Evolutionary conservation across 2,113 vertebrate species (phyloP).

Genomic region (Mesocricetus auratus): DNA sequence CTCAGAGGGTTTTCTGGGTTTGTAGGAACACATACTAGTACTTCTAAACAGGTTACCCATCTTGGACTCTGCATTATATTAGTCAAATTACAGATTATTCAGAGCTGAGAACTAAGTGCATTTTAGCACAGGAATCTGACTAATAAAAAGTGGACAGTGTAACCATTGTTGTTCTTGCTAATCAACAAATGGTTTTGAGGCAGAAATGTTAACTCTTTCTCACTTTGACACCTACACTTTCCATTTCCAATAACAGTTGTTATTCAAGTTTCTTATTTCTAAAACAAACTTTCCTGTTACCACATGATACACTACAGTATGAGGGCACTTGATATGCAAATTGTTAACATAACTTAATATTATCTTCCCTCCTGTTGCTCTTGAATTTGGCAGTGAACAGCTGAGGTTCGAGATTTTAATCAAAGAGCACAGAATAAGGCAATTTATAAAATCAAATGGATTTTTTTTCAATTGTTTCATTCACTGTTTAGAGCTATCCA

Average conservation of each 20-base stretch:
- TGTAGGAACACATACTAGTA: neutral
- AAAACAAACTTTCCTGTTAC: slow-evolving; percentile 48
- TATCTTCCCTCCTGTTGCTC: slow-evolving; percentile 70
- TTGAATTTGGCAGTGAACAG: slow-evolving; percentile 71
- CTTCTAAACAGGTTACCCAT: neutral
- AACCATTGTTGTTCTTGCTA: neutral
- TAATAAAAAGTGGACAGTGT: neutral
- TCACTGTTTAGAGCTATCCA: slow-evolving; percentile 59
- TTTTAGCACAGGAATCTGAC: neutral
- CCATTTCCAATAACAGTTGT: neutral
- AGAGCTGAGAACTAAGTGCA: neutral
- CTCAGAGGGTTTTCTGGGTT: neutral
- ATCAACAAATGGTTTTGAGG: slow-evolving; percentile 26
- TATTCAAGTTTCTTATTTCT: slow-evolving; percentile 50
- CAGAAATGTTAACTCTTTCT: neutral
- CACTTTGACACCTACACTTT: slow-evolving; percentile 1
- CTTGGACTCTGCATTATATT: neutral
- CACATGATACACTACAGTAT: neutral
- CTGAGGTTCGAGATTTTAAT: slow-evolving; percentile 77
- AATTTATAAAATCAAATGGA: slow-evolving; percentile 68
- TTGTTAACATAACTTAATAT: slow-evolving; percentile 69
- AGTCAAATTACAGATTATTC: slow-evolving; percentile 12
- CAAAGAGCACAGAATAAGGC: slow-evolving; percentile 60
- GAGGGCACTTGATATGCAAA: slow-evolving; percentile 71
- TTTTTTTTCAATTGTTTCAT: slow-evolving; percentile 62